Evolutionary conservation across 2,888 invertebrate species (phyloP), one percentile per base, ranked within the genome.

Genomic region (Hirtodrosophila cameraria): DNA sequence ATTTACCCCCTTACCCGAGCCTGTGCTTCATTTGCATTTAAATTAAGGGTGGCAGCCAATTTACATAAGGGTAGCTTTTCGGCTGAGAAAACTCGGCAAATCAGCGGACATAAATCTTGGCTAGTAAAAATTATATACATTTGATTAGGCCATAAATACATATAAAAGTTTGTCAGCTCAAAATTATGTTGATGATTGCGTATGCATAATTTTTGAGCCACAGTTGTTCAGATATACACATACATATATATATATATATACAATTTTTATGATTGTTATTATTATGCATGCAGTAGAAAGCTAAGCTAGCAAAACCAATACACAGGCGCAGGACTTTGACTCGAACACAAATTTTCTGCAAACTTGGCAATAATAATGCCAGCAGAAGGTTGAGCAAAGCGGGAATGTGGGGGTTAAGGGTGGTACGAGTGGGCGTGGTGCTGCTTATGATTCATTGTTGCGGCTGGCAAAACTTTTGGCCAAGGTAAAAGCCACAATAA

Each of bases 181-280:
- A 71, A 73, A 61, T 72, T 61, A 68, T 61, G 65, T 31, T 70
- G 55, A 74, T 71, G 57, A 76, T 86, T 86, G 77, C n/a, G n/a
- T 82, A 85, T 82, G 86, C 83, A 80, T 80, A 80, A 80, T 85
- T 71, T 55, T 20, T 36, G 28, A 30, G 30, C 12, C 18, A 16
- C 23, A 23, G 23, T 6, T 8, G 23, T 23, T 23, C 8, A 18
- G 18, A 23, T 23, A 43, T 60, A 35, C 42, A 13, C 13, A 18
- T 23, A 23, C 8, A 20, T 20, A 20, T 20, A 20, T 20, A 20
- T 20, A 20, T 20, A 20, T 20, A 20, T 20, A 20, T 20, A 20
- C 5, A 20, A 55, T 62, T 84, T 78, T 86, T 82, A 83, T 86
- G 77, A 83, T 78, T 73, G 77, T 66, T 71, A 80, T 85, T 85